These are phyloP conservation scores for Coptotermes formosanus DNA, from an alignment of 1,140 invertebrate genomes.

Conservation along the genomic window DNA sequence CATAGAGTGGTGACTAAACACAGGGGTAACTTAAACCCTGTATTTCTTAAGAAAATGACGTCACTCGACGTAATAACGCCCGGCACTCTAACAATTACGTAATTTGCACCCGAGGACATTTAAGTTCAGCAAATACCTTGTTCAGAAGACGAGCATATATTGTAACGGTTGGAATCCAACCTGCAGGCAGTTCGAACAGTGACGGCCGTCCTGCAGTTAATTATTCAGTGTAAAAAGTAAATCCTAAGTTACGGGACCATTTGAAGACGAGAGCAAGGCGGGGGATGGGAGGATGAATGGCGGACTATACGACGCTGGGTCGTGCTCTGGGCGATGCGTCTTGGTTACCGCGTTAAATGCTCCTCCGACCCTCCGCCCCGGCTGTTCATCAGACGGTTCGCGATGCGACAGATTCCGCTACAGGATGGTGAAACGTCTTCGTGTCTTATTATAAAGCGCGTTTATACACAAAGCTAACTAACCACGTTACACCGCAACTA, in stretches of 20 bases:
- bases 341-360: neutral
- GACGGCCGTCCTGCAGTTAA: neutral
- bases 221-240: slow-evolving; percentile 6
- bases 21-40: no score
- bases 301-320: neutral
- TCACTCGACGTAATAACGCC: neutral
- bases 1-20: no score
- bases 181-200: neutral
- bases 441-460: neutral
- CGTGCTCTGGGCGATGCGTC: neutral
- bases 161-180: neutral
- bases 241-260: slow-evolving; percentile 14
- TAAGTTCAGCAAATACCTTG: neutral
- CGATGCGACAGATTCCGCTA: neutral
- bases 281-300: neutral
- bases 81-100: neutral
- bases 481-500: no score
- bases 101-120: neutral
- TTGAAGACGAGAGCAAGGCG: neutral
- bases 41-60: no score
- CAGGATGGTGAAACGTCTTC: neutral
- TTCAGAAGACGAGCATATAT: neutral
- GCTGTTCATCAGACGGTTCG: neutral
- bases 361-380: neutral
- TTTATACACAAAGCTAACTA: no score